Evolutionary conservation across 2,113 vertebrate genomes (phyloP).

Genomic region (Plectropomus leopardus): DNA sequence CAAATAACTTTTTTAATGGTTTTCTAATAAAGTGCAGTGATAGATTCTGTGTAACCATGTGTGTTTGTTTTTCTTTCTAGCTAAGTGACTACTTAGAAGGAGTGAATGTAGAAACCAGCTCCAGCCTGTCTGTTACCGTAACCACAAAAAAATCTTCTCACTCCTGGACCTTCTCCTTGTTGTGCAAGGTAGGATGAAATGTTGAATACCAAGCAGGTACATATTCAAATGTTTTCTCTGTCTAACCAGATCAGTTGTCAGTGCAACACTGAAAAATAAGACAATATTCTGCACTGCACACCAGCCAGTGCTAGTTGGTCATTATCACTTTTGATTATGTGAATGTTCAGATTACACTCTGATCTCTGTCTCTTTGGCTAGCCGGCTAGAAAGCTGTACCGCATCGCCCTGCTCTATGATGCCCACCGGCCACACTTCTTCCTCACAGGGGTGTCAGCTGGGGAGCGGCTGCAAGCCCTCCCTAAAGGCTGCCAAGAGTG

Average conservation of each 20-base stretch:
- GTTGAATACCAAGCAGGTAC: neutral
- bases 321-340: neutral
- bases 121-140: slow-evolving; percentile 94
- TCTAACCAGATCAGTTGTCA: slow-evolving; percentile 4
- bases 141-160: slow-evolving; percentile 96
- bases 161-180: slow-evolving; percentile 96
- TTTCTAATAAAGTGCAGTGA: too few species aligned
- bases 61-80: slow-evolving; percentile 75
- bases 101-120: slow-evolving; percentile 93
- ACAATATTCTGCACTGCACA: neutral
- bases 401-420: slow-evolving; percentile 97
- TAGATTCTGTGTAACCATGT: neutral
- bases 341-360: neutral
- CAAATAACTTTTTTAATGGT: too few species aligned
- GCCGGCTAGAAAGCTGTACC: slow-evolving; percentile 94
- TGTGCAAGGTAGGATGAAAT: slow-evolving; percentile 91
- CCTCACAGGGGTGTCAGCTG: slow-evolving; percentile 93
- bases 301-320: neutral
- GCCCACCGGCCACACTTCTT: slow-evolving; percentile 98
- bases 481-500: slow-evolving; percentile 95
- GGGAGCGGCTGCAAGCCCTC: slow-evolving; percentile 91
- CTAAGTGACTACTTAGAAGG: slow-evolving; percentile 96
- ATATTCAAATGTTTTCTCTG: neutral
- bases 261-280: neutral
- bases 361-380: slow-evolving; percentile 63